Conservation (phyloP, 2,888 invertebrate genomes). For the Zhuqinia jingwanae region DNA sequence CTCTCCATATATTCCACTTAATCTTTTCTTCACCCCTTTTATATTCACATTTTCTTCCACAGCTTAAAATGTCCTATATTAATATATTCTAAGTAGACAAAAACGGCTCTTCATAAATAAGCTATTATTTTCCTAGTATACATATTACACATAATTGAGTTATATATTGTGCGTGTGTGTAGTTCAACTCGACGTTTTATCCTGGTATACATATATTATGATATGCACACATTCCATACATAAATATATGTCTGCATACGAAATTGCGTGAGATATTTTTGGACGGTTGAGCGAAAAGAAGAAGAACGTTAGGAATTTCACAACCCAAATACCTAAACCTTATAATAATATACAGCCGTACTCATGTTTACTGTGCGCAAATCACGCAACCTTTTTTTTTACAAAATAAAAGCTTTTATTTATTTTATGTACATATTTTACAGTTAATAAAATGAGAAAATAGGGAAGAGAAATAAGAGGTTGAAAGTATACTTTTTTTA, state of each 20-base stretch:
- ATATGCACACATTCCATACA: too few relatives aligned
- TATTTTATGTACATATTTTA: not conserved
- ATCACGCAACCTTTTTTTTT: too few relatives aligned
- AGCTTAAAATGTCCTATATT: not conserved
- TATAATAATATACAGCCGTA: too few relatives aligned
- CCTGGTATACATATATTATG: not conserved
- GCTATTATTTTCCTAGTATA: not conserved
- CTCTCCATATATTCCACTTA: not conserved
- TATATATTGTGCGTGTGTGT: not conserved
- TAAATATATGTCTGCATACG: too few relatives aligned
- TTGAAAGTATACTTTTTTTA: slow-evolving; percentile 30
- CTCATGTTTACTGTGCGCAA: too few relatives aligned
- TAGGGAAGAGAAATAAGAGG: slow-evolving; percentile 30
- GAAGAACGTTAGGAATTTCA: slow-evolving; percentile 27
- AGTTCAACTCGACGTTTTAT: not conserved
- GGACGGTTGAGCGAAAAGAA: not conserved
- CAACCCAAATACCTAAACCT: slow-evolving; percentile 8
- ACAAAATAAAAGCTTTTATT: too few relatives aligned
- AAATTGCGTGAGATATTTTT: not conserved
- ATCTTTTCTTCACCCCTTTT: not conserved
- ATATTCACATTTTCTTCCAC: not conserved
- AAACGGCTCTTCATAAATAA: slow-evolving; percentile 29
- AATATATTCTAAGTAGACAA: too few relatives aligned
- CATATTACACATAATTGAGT: too few relatives aligned
- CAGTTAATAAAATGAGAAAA: not conserved